Evolutionary conservation across 2,113 vertebrate genomes (phyloP).

Genomic region (Tichodroma muraria): DNA sequence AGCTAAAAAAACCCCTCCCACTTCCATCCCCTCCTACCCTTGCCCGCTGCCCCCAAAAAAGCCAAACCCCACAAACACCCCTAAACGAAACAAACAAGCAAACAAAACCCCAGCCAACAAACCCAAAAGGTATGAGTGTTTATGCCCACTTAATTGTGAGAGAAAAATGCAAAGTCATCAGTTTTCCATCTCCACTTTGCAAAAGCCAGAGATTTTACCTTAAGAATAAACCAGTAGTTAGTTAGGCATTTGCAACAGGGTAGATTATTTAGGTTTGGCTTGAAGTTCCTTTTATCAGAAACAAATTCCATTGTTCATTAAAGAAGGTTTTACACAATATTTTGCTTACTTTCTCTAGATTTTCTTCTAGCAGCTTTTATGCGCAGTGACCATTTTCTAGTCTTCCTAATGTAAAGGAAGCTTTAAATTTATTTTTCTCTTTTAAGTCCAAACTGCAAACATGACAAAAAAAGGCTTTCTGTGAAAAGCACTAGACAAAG

Average conservation of each 20-base stretch:
- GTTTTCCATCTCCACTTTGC: neutral
- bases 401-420: neutral
- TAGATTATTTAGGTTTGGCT: neutral
- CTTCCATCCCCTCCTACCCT: neutral
- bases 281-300: neutral
- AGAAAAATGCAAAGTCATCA: neutral
- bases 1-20: neutral
- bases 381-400: neutral
- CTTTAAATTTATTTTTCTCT: neutral
- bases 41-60: neutral
- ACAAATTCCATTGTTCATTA: neutral
- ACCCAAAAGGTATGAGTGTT: neutral
- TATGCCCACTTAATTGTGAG: neutral
- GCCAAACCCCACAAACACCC: too few species aligned
- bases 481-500: neutral
- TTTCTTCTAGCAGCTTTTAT: neutral
- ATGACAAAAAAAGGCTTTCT: neutral
- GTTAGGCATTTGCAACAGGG: neutral
- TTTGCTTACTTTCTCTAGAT: neutral
- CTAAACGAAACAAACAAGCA: neutral
- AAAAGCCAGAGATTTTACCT: neutral
- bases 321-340: neutral
- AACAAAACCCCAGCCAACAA: neutral
- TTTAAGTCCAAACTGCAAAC: neutral
- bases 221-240: neutral